phyloP scores from a whole-genome alignment of 2,888 invertebrate genomes.

The Caenorhabditis zanzibari region DNA sequence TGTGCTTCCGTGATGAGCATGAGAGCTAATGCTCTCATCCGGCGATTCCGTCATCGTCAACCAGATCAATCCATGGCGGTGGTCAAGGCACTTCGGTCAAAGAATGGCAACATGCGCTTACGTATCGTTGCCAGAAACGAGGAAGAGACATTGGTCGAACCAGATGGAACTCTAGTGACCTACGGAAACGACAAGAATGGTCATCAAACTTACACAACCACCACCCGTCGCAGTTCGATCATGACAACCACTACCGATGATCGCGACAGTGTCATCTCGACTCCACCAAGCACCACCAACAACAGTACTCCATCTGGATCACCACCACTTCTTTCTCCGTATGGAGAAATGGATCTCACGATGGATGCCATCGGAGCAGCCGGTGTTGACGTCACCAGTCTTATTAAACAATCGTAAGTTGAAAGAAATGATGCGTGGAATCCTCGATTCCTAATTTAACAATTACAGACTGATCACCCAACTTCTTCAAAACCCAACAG shows the following conservation, averaged over 20 bases:
- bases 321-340: slow-evolving; percentile 44
- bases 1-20: slow-evolving; percentile 77
- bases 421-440: neutral
- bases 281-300: slow-evolving; percentile 34
- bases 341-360: slow-evolving; percentile 34
- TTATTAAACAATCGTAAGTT: slow-evolving; percentile 32
- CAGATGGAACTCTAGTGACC: slow-evolving; percentile 56
- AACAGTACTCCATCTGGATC: slow-evolving; percentile 49
- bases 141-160: slow-evolving; percentile 14
- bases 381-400: slow-evolving; percentile 18
- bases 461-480: slow-evolving; percentile 46
- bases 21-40: slow-evolving; percentile 77
- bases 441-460: neutral
- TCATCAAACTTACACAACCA: slow-evolving; percentile 54
- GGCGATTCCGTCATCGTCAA: slow-evolving; percentile 76
- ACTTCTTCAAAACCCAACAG: slow-evolving; percentile 8
- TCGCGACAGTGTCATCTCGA: slow-evolving; percentile 33
- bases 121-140: slow-evolving; percentile 68
- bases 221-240: slow-evolving; percentile 38
- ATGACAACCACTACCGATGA: slow-evolving; percentile 43
- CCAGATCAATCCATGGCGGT: slow-evolving; percentile 70
- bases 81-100: slow-evolving; percentile 71
- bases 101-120: slow-evolving; percentile 75
- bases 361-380: slow-evolving; percentile 1
- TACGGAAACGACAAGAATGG: slow-evolving; percentile 55